phyloP scores from a whole-genome alignment of 2,888 invertebrate species.

The Cerastis rubricosa region DNA sequence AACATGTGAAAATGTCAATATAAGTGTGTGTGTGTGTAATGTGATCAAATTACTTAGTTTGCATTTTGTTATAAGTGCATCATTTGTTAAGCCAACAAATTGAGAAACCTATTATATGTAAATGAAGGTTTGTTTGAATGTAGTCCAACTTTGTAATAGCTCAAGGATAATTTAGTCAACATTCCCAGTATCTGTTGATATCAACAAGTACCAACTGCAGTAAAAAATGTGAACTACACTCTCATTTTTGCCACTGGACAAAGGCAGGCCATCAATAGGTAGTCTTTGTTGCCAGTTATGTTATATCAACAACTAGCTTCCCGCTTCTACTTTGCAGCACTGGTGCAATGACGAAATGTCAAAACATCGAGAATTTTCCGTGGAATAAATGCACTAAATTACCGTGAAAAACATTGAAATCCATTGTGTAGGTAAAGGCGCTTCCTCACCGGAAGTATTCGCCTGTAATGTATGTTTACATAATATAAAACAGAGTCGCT shows the following conservation, averaged over 20 bases:
- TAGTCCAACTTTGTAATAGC: constrained; percentile 50
- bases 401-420: not conserved
- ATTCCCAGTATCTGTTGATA: constrained; percentile 31
- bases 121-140: constrained; percentile 51
- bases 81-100: constrained; percentile 35
- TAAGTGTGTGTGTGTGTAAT: no score
- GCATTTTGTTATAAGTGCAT: not conserved
- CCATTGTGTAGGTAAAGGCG: not conserved
- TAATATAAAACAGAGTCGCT: no score
- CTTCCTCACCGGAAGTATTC: not conserved
- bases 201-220: constrained; percentile 16
- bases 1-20: not conserved
- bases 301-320: constrained; percentile 39
- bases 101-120: constrained; percentile 61
- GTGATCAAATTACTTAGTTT: no score
- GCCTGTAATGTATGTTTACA: not conserved
- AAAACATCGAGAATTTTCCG: not conserved
- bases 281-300: constrained; percentile 35
- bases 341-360: not conserved
- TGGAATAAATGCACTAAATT: not conserved
- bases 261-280: constrained; percentile 7
- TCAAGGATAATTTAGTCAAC: constrained; percentile 42
- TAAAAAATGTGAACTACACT: constrained; percentile 35
- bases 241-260: constrained; percentile 45
- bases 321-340: not conserved